Evolutionary conservation across 2,888 invertebrate genomes (phyloP).

Genomic region (Conus canariensis): DNA sequence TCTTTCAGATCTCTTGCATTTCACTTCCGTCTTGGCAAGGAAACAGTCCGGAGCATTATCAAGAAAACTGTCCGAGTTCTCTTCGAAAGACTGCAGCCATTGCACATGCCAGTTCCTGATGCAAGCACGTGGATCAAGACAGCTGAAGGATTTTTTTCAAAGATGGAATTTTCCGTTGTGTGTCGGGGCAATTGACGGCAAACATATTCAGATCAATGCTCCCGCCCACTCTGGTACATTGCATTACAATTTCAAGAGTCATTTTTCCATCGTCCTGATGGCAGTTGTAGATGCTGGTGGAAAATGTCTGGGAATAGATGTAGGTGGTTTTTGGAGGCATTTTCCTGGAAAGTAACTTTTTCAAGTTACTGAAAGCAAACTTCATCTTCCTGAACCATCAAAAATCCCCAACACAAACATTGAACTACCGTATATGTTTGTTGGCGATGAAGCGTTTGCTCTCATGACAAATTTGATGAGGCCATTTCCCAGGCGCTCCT

Average conservation of each 20-base stretch:
- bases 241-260: conserved; percentile 15
- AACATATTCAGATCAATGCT: too few relatives aligned
- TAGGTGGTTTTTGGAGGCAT: conserved; percentile 21
- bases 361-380: too few relatives aligned
- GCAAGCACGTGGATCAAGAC: conserved; percentile 14
- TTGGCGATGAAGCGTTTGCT: too few relatives aligned
- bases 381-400: too few relatives aligned
- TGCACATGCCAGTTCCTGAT: conserved; percentile 18
- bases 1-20: conserved; percentile 33
- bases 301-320: conserved; percentile 21
- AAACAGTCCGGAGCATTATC: conserved; percentile 17
- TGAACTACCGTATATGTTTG: too few relatives aligned
- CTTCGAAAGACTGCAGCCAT: conserved; percentile 18
- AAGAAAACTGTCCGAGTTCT: conserved; percentile 21
- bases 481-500: conserved; percentile 21
- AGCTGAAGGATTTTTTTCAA: conserved; percentile 23
- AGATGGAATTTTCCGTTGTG: conserved; percentile 21
- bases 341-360: too few relatives aligned
- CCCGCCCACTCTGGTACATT: conserved; percentile 17
- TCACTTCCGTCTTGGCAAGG: conserved; percentile 22
- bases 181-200: conserved; percentile 18
- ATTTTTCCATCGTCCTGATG: conserved; percentile 21
- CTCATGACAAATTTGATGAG: too few relatives aligned
- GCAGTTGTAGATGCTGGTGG: conserved; percentile 23
- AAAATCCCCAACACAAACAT: conserved; percentile 34